These are phyloP conservation scores for Malachius bipustulatus DNA, from an alignment of 2,888 invertebrate genomes.

Conservation along the genomic window DNA sequence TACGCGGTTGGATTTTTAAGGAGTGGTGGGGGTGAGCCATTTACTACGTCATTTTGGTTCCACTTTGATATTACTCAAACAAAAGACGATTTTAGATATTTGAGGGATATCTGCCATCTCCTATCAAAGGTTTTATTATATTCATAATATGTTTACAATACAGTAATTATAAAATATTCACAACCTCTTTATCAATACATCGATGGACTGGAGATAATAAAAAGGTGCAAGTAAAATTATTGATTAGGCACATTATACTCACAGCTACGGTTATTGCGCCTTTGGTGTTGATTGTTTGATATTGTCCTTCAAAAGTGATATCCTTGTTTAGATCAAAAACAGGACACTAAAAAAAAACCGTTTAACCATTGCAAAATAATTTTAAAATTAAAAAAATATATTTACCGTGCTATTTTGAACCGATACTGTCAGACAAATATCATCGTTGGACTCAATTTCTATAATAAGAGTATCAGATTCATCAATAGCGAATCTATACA, in stretches of 20 bases:
- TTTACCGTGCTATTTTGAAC: slow-evolving; percentile 63
- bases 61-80: too few relatives aligned
- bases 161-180: too few relatives aligned
- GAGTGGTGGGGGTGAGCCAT: too few relatives aligned
- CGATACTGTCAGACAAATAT: slow-evolving; percentile 64
- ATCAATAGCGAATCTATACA: slow-evolving; percentile 23
- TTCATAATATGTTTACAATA: too few relatives aligned
- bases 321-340: slow-evolving; percentile 70
- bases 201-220: too few relatives aligned
- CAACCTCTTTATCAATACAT: too few relatives aligned
- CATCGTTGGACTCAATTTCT: slow-evolving; percentile 50
- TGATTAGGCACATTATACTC: slow-evolving; percentile 36
- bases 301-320: slow-evolving; percentile 61
- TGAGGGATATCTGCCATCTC: too few relatives aligned
- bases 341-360: slow-evolving; percentile 55
- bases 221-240: too few relatives aligned
- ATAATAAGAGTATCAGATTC: slow-evolving; percentile 42
- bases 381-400: slow-evolving; percentile 14
- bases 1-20: too few relatives aligned
- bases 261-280: slow-evolving; percentile 69
- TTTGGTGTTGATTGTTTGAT: slow-evolving; percentile 62
- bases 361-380: not conserved
- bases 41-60: too few relatives aligned
- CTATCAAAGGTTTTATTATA: too few relatives aligned
- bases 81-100: too few relatives aligned